Conservation (phyloP, 2,113 vertebrate species). For the Spilogale gracilis region DNA sequence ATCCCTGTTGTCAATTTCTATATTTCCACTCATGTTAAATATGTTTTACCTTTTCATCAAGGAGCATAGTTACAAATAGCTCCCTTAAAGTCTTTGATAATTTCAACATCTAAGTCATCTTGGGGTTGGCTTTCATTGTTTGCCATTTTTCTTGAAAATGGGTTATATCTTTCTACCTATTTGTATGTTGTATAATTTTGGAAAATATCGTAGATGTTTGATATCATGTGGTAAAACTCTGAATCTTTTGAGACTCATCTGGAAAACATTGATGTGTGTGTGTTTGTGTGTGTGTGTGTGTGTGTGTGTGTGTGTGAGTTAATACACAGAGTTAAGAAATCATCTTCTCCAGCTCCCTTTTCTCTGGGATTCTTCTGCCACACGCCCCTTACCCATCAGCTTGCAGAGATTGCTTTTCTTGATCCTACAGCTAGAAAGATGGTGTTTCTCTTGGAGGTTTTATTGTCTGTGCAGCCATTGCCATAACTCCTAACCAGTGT, state of each 20-base stretch:
- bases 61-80: background rate
- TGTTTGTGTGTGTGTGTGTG: background rate
- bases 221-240: constrained; percentile 37
- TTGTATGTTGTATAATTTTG: constrained; percentile 25
- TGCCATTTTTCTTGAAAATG: background rate
- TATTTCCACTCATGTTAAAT: constrained; percentile 12
- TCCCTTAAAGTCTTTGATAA: background rate
- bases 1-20: background rate
- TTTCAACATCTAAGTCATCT: constrained; percentile 8
- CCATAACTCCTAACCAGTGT: background rate
- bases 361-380: background rate
- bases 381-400: background rate
- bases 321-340: constrained; percentile 1
- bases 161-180: constrained; percentile 32
- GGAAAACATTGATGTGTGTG: background rate
- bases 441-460: constrained; percentile 6
- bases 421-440: background rate
- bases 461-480: background rate
- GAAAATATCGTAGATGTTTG: background rate
- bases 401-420: background rate
- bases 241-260: constrained; percentile 14
- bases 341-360: background rate
- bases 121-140: background rate
- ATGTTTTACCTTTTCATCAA: background rate
- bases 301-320: background rate